Conservation (phyloP, 2,113 vertebrate genomes). For the Caranx ignobilis region DNA sequence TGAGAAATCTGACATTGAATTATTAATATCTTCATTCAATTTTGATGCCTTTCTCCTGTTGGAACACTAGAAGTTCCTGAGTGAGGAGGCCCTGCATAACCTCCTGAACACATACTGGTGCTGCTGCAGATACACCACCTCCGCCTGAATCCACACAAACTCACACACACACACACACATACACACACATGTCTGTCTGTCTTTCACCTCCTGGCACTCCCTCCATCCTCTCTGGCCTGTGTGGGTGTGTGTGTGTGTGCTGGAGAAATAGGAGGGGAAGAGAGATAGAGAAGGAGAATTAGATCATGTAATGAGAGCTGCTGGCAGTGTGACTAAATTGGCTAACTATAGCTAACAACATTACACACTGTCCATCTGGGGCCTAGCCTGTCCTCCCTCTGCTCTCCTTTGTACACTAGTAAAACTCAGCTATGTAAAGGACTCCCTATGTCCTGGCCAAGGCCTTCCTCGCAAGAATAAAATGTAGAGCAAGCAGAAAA, state of each 20-base stretch:
- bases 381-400: slow-evolving; percentile 73
- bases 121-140: slow-evolving; percentile 49
- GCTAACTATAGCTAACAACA: slow-evolving; percentile 85
- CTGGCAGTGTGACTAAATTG: slow-evolving; percentile 81
- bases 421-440: slow-evolving; percentile 68
- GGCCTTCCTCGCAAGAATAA: slow-evolving; percentile 55
- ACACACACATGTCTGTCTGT: slow-evolving; percentile 51
- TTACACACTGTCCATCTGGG: slow-evolving; percentile 86
- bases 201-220: slow-evolving; percentile 71
- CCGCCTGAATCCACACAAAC: slow-evolving; percentile 18
- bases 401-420: slow-evolving; percentile 71
- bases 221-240: slow-evolving; percentile 65
- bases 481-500: slow-evolving; percentile 52
- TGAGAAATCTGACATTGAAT: slow-evolving; percentile 83
- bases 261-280: slow-evolving; percentile 62
- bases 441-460: slow-evolving; percentile 52
- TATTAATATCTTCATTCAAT: slow-evolving; percentile 87
- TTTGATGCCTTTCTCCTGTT: slow-evolving; percentile 82
- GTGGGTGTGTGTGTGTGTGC: slow-evolving; percentile 63
- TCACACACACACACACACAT: slow-evolving; percentile 12
- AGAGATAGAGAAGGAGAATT: slow-evolving; percentile 77
- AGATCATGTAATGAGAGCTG: slow-evolving; percentile 85
- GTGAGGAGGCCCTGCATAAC: slow-evolving; percentile 50
- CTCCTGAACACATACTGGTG: slow-evolving; percentile 47
- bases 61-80: slow-evolving; percentile 79